Base-by-base conservation (phyloP, 2,113 vertebrate genomes). In the Bubo blakistoni region DNA sequence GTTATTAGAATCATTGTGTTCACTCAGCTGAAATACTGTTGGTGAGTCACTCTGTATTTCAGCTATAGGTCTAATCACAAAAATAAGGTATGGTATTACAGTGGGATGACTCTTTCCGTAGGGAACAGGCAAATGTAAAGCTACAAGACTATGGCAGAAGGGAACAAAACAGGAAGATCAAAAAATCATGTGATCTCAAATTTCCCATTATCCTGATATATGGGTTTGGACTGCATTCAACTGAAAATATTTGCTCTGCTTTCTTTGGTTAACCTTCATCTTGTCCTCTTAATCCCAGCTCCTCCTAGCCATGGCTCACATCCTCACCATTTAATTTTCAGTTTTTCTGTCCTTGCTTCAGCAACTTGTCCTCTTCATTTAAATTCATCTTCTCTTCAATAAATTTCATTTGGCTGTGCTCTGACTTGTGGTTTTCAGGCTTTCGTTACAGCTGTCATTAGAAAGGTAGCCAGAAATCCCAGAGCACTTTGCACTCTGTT, bases 1-100 rank as follows among this genome's bases (percentile, higher is more conserved):
- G 88, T 87, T 96, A 89, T 55, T 97, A 85, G 66, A 89, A 76
- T 94, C 12, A 71, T 40, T 86, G 73, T 87, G 74, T 93, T 92
- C 86, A 59, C 84, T 89, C 88, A n/a, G 78, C 40, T 85, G 89
- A 88, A 92, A 76, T 84, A 61, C 61, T 92, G 69, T 52, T 93
- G 61, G 54, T 93, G 88, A 96, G 73, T 91, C 73, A 94, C 47
- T 78, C n/a, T 81, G 1, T 86, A 84, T 91, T 93, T 87, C 73
- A 81, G 6, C 69, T 67, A 10, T 38, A 91, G 57, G 34, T 70
- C 62, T 87, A 54, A 81, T 80, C 73, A 58, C 1, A 3, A 74
- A 87, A 81, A 81, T 69, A 85, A 77, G 65, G 54, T 81, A 58
- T 84, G 83, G 36, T 44, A 54, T 92, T 76, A 63, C 79, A 78